phyloP scores from a whole-genome alignment of 2,888 invertebrate species.

The Tenthredo scrophulariae region DNA sequence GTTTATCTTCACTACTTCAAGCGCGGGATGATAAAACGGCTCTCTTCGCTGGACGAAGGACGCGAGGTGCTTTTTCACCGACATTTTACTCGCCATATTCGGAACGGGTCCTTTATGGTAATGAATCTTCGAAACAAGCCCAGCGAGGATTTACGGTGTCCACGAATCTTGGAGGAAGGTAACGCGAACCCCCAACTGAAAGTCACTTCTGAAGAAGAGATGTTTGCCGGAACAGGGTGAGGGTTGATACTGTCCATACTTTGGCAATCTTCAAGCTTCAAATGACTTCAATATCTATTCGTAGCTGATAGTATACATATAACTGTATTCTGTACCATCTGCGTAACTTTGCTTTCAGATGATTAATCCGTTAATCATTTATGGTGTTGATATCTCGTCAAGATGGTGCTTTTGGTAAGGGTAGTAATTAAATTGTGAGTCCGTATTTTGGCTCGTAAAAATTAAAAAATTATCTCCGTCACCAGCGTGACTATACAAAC shows the following conservation, averaged over 20 bases:
- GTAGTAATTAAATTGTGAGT: slow-evolving; percentile 10
- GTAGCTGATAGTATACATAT: not conserved
- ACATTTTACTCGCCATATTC: slow-evolving; percentile 53
- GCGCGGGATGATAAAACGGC: slow-evolving; percentile 52
- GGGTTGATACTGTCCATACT: not conserved
- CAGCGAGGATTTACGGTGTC: slow-evolving; percentile 46
- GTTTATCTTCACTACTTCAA: slow-evolving; percentile 54
- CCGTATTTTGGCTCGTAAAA: slow-evolving; percentile 15
- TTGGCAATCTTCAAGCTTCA: not conserved
- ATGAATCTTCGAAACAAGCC: slow-evolving; percentile 53
- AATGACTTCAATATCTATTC: slow-evolving; percentile 1
- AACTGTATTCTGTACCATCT: not conserved
- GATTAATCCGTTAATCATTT: not conserved
- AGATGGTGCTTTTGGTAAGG: not conserved
- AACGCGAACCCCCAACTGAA: slow-evolving; percentile 13
- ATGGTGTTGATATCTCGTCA: not conserved
- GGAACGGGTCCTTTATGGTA: slow-evolving; percentile 53
- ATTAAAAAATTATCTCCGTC: slow-evolving; percentile 37
- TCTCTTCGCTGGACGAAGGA: slow-evolving; percentile 53
- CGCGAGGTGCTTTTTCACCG: slow-evolving; percentile 53
- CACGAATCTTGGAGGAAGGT: slow-evolving; percentile 32
- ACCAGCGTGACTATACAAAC: slow-evolving; percentile 11
- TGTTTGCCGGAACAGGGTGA: not conserved
- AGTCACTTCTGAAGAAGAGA: slow-evolving; percentile 33
- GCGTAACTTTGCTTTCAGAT: not conserved